Percentiles rank a stretch among this genome's conserved stretches.
phyloP scores from a whole-genome alignment of 2,888 invertebrate species.

The Euzetes globulus region DNA sequence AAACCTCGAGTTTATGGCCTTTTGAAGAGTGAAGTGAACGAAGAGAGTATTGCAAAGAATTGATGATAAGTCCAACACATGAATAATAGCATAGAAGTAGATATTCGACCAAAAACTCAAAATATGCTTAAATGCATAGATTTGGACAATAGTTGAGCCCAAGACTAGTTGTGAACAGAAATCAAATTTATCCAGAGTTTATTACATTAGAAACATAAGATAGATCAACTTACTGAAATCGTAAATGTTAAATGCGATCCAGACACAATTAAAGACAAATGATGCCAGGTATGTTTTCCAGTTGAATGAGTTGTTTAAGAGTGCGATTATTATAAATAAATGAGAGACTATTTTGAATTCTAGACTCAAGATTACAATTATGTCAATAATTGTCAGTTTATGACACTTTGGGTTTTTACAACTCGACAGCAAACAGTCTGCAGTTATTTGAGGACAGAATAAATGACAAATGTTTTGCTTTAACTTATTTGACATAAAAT shows the following conservation, averaged over 20 bases:
- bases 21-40: conserved; percentile 4
- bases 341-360: background rate
- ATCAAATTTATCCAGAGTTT: no score
- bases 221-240: background rate
- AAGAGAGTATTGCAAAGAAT: background rate
- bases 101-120: background rate
- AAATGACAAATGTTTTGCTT: background rate
- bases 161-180: background rate
- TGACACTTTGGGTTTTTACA: conserved; percentile 6
- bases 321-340: background rate
- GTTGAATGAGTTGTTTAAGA: background rate
- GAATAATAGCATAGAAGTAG: conserved; percentile 5
- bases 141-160: background rate
- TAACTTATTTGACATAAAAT: background rate
- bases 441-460: background rate
- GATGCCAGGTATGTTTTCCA: background rate
- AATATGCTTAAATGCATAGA: background rate
- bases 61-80: conserved; percentile 10
- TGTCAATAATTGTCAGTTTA: background rate
- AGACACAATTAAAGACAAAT: background rate
- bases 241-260: conserved; percentile 14
- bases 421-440: conserved; percentile 5
- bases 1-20: background rate
- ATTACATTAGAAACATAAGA: background rate
- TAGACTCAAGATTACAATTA: background rate